These are phyloP conservation scores for Eupithecia exiguata DNA, from an alignment of 2,888 invertebrate genomes.

Conservation along the genomic window DNA sequence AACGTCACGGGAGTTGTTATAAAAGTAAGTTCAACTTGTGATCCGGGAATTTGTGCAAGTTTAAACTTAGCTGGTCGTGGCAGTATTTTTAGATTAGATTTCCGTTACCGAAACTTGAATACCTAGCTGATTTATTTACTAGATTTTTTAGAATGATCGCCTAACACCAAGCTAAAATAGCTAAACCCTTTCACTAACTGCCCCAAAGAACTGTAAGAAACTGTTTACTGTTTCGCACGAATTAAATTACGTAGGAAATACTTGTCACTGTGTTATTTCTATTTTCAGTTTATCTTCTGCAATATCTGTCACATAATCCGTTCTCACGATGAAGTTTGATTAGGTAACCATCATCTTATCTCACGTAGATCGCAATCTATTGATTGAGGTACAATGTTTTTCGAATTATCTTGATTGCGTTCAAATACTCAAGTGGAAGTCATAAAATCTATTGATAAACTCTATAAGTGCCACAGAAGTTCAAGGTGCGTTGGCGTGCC, in stretches of 20 bases:
- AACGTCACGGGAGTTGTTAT: constrained; percentile 76
- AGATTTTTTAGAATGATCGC: neutral
- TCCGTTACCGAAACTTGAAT: neutral
- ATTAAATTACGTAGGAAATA: neutral
- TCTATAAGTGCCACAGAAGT: constrained; percentile 39
- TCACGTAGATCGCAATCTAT: constrained; percentile 8
- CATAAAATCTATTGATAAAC: constrained; percentile 43
- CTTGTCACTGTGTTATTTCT: neutral
- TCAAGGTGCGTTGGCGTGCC: constrained; percentile 44
- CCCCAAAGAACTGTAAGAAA: neutral
- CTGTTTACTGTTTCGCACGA: neutral
- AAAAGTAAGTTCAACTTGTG: constrained; percentile 67
- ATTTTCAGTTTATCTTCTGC: neutral
- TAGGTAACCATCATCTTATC: neutral
- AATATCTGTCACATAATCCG: neutral
- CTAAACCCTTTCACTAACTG: neutral
- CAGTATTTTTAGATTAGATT: constrained; percentile 37
- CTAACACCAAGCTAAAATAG: neutral
- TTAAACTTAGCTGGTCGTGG: constrained; percentile 32
- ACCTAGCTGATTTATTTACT: neutral
- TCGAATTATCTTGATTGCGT: constrained; percentile 38
- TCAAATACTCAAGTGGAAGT: constrained; percentile 36
- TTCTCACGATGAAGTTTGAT: constrained; percentile 11
- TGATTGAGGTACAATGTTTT: constrained; percentile 31
- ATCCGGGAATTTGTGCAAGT: constrained; percentile 36